Evolutionary conservation across 2,113 vertebrate species (phyloP).

Genomic region (Eudyptes chrysolophus): DNA sequence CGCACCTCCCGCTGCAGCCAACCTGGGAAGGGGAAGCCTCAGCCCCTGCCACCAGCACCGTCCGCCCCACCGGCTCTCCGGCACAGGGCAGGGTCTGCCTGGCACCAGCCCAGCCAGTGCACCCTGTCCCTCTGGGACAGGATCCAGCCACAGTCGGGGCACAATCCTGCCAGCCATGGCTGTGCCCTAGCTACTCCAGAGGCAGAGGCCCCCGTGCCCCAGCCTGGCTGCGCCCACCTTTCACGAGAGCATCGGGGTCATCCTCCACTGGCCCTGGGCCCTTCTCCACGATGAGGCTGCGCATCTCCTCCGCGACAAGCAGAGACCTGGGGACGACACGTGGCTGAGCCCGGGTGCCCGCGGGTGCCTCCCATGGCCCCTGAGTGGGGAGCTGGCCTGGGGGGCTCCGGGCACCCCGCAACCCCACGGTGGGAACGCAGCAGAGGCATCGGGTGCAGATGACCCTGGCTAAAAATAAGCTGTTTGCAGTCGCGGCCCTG

Average conservation of each 20-base stretch:
- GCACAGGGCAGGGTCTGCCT: not conserved
- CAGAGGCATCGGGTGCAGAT: constrained; percentile 81
- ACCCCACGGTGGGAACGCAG: constrained; percentile 75
- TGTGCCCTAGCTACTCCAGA: accelerated
- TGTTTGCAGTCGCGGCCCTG: constrained; percentile 81
- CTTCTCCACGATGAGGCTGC: constrained; percentile 89
- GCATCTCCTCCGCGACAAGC: constrained; percentile 85
- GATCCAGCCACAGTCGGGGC: not conserved
- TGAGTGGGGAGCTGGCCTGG: accelerated
- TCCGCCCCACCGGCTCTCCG: accelerated
- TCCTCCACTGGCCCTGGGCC: constrained; percentile 80
- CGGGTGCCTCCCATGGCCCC: not conserved
- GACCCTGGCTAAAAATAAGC: constrained; percentile 89
- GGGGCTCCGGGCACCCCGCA: not conserved
- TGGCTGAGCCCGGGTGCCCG: not conserved
- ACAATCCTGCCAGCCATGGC: not conserved
- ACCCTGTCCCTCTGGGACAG: not conserved
- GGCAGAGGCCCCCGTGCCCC: not conserved
- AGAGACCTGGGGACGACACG: constrained; percentile 64
- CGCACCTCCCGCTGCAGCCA: constrained; percentile 91
- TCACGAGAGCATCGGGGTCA: constrained; percentile 84
- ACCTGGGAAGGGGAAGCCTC: constrained; percentile 70
- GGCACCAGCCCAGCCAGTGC: not conserved
- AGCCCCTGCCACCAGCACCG: accelerated
- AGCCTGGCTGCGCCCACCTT: constrained; percentile 76